Conservation (phyloP, 2,888 invertebrate genomes). For the Trichogramma dendrolimi region DNA sequence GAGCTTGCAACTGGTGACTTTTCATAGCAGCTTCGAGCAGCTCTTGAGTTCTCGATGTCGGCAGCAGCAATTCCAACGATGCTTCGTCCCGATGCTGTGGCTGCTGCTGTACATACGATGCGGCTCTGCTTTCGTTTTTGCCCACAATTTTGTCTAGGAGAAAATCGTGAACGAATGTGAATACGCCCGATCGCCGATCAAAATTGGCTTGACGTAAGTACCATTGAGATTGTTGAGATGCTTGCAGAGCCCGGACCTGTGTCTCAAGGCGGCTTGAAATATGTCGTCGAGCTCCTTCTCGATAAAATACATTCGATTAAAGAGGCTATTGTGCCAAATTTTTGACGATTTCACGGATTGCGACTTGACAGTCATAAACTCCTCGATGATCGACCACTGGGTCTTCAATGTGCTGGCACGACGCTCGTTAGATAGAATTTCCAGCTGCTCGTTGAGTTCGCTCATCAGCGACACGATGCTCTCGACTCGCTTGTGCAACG, state of each 20-base stretch:
- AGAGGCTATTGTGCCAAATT: conserved; percentile 37
- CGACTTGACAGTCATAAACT: conserved; percentile 3
- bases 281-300: conserved; percentile 40
- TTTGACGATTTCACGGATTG: conserved; percentile 12
- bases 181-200: neutral
- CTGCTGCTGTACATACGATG: too few species aligned
- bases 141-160: too few species aligned
- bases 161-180: too few species aligned
- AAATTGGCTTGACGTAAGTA: conserved; percentile 22
- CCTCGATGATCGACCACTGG: conserved; percentile 36
- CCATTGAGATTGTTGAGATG: conserved; percentile 41
- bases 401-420: conserved; percentile 39
- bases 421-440: conserved; percentile 43
- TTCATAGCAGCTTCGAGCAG: neutral
- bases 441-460: conserved; percentile 36
- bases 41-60: neutral
- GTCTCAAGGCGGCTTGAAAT: conserved; percentile 37
- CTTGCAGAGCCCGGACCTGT: conserved; percentile 36
- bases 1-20: too few species aligned
- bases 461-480: conserved; percentile 37
- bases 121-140: too few species aligned
- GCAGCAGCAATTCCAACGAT: neutral
- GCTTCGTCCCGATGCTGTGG: neutral
- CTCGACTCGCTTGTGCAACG: conserved; percentile 24
- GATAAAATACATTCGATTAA: conserved; percentile 41